Percentiles rank a stretch among this genome's conserved stretches.
Evolutionary conservation across 2,888 invertebrate genomes (phyloP).

Genomic region (Ypsolopha sequella): DNA sequence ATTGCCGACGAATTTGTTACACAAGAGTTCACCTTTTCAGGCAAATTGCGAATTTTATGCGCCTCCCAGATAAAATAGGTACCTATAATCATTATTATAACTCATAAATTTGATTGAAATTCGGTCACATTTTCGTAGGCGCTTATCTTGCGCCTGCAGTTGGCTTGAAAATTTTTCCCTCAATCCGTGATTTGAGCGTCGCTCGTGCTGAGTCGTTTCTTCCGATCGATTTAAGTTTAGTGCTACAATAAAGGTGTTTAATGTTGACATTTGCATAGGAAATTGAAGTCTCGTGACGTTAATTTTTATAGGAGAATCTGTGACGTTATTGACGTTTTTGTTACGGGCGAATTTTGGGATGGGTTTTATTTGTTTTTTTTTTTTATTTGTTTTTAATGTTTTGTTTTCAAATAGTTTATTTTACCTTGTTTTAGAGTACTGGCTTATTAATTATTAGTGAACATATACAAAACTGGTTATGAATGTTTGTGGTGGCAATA

Average conservation of each 20-base stretch:
- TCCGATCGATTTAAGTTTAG: constrained; percentile 64
- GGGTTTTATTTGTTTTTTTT: too few relatives aligned
- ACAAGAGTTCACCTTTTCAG: constrained; percentile 66
- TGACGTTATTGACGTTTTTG: neutral
- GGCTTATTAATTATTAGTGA: too few relatives aligned
- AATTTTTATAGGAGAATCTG: neutral
- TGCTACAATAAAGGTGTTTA: constrained; percentile 55
- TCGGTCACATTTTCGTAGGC: constrained; percentile 61
- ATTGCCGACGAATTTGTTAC: constrained; percentile 66
- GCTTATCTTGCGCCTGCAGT: constrained; percentile 64
- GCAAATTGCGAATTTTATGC: constrained; percentile 65
- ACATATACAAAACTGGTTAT: too few relatives aligned
- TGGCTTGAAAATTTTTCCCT: constrained; percentile 61
- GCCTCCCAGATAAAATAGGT: constrained; percentile 49
- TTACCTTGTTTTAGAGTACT: too few relatives aligned
- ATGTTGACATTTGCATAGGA: constrained; percentile 49
- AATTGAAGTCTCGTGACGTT: constrained; percentile 21
- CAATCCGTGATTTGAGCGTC: constrained; percentile 39
- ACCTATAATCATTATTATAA: constrained; percentile 69
- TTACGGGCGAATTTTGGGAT: neutral
- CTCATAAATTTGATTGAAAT: constrained; percentile 70
- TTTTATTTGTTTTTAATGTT: too few relatives aligned
- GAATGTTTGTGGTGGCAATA: too few relatives aligned
- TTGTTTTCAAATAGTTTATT: too few relatives aligned
- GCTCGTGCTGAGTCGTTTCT: constrained; percentile 26